A percentile compares a stretch with the other conserved stretches of the same genome.
phyloP scores from a whole-genome alignment of 2,888 invertebrate genomes.

The Amitus sp. region DNA sequence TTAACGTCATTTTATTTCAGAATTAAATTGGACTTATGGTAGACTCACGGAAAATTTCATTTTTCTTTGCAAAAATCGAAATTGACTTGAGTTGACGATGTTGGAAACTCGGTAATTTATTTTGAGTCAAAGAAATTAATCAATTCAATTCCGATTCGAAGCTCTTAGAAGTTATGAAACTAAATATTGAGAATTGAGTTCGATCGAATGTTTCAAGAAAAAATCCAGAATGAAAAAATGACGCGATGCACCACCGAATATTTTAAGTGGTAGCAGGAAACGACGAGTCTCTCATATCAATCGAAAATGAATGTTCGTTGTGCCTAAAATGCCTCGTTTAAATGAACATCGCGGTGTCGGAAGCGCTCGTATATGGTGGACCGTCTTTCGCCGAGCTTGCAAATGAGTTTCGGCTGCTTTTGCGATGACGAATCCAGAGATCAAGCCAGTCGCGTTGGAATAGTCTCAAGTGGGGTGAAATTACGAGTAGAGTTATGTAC shows the following conservation, averaged over 20 bases:
- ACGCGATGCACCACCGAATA: neutral
- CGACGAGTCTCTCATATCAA: conserved; percentile 35
- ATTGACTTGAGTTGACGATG: no score
- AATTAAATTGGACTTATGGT: no score
- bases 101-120: no score
- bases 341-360: conserved; percentile 38
- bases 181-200: no score
- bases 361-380: conserved; percentile 46
- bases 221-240: neutral
- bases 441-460: conserved; percentile 16
- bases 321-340: conserved; percentile 38
- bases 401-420: conserved; percentile 37
- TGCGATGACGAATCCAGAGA: conserved; percentile 5
- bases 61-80: no score
- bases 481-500: conserved; percentile 30
- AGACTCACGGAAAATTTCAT: no score
- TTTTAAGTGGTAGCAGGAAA: neutral
- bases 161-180: no score
- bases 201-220: no score
- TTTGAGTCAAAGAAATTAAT: no score
- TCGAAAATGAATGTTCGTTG: conserved; percentile 29
- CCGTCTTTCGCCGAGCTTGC: conserved; percentile 36
- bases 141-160: no score
- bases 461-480: conserved; percentile 19
- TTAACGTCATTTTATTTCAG: no score